Evolutionary conservation across 2,797 vertebrate genomes (phyloP).

Genomic region (Myripristis jacobus): DNA sequence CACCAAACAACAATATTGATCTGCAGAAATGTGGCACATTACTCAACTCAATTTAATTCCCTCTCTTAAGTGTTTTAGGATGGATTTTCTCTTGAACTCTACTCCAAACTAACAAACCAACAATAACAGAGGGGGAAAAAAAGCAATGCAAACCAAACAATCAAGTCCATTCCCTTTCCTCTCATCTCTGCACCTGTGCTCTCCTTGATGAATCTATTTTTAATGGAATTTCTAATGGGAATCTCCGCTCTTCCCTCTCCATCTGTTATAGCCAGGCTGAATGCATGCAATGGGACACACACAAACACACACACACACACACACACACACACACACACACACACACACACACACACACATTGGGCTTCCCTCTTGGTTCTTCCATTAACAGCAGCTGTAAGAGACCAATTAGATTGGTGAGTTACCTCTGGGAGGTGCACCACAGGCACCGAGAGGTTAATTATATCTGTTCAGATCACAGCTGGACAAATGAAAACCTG

Average conservation of each 20-base stretch:
- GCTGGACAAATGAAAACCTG: conserved; percentile 36
- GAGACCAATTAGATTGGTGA: conserved; percentile 65
- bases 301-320: background rate
- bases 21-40: no score
- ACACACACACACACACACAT: conserved; percentile 1
- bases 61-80: no score
- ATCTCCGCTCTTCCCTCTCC: conserved; percentile 48
- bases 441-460: conserved; percentile 60
- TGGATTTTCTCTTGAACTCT: background rate
- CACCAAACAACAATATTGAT: no score
- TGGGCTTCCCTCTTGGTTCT: conserved; percentile 45
- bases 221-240: conserved; percentile 70
- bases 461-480: conserved; percentile 62
- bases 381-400: conserved; percentile 67
- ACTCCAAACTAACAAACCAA: conserved; percentile 19
- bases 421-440: conserved; percentile 51
- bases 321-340: background rate
- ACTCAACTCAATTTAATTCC: background rate
- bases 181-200: conserved; percentile 67
- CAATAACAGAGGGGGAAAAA: background rate
- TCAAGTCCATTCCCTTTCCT: conserved; percentile 1
- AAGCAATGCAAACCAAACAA: conserved; percentile 31
- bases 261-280: conserved; percentile 64
- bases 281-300: conserved; percentile 17
- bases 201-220: conserved; percentile 66